A percentile compares a stretch with the other conserved stretches of the same genome.
Conservation (phyloP, 2,888 invertebrate species). For the Cancer borealis region DNA sequence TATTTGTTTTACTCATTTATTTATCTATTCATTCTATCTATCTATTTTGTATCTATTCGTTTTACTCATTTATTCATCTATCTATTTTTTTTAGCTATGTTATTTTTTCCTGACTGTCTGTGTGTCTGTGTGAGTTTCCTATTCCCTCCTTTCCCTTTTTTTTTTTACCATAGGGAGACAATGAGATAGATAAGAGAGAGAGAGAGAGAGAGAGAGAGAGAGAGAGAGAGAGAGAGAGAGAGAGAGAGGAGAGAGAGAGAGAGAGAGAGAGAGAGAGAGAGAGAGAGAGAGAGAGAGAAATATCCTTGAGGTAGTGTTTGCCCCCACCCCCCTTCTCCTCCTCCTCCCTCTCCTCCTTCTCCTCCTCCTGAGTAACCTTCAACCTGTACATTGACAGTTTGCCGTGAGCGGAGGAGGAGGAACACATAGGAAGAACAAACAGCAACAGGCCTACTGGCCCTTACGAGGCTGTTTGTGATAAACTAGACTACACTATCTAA, state of each 20-base stretch:
- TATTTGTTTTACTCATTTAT: neutral
- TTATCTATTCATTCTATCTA: no score
- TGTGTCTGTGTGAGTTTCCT: neutral
- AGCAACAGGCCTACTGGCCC: no score
- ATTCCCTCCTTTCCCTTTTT: neutral
- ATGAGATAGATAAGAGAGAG: neutral
- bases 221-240: neutral
- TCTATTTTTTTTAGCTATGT: no score
- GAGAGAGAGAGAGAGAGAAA: neutral
- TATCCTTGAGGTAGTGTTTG: neutral
- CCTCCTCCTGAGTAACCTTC: neutral
- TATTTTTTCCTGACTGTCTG: neutral
- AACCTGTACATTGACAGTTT: slow-evolving; percentile 37
- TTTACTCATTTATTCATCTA: no score
- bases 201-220: neutral
- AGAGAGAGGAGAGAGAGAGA: neutral
- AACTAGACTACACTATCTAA: no score
- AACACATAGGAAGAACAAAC: no score
- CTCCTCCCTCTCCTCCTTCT: neutral
- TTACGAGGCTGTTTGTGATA: no score
- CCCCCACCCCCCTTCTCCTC: neutral
- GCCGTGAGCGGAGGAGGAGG: neutral
- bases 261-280: neutral
- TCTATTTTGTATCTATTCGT: no score
- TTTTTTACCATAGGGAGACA: neutral